phyloP scores from a whole-genome alignment of 2,113 vertebrate species.

The Mirounga angustirostris region DNA sequence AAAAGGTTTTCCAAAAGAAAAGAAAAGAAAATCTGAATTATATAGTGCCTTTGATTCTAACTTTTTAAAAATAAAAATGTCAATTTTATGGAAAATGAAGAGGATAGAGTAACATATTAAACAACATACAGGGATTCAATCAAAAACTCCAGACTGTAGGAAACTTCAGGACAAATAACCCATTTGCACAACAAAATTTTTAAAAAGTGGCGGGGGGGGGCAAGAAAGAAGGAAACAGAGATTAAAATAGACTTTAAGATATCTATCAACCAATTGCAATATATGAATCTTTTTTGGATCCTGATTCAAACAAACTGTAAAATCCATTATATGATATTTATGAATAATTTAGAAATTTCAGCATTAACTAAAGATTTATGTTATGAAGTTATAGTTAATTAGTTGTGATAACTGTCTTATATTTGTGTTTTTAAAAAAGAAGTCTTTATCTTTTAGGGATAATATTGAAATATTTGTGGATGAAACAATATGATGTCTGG shows the following conservation, averaged over 20 bases:
- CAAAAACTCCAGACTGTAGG: neutral
- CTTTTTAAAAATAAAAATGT: conserved; percentile 24
- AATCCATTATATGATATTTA: conserved; percentile 1
- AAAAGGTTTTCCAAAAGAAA: neutral
- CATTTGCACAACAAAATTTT: neutral
- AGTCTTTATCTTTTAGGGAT: conserved; percentile 24
- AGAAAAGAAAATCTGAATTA: conserved; percentile 17
- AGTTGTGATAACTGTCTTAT: neutral
- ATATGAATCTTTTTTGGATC: neutral
- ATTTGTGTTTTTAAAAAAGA: neutral
- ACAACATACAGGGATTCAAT: neutral
- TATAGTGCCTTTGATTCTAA: neutral
- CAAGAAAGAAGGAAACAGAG: neutral
- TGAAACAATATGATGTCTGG: neutral
- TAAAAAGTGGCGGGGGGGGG: neutral
- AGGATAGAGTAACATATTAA: neutral
- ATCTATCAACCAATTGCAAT: neutral
- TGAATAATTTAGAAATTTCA: conserved; percentile 50
- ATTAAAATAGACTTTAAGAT: conserved; percentile 13
- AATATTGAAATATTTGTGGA: conserved; percentile 38
- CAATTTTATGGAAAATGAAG: conserved; percentile 47
- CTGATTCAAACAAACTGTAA: conserved; percentile 32
- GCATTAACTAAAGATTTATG: conserved; percentile 42
- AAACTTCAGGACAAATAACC: neutral
- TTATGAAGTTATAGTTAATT: conserved; percentile 56